phyloP scores from a whole-genome alignment of 1,140 invertebrate species.

The Ridgeia piscesae region DNA sequence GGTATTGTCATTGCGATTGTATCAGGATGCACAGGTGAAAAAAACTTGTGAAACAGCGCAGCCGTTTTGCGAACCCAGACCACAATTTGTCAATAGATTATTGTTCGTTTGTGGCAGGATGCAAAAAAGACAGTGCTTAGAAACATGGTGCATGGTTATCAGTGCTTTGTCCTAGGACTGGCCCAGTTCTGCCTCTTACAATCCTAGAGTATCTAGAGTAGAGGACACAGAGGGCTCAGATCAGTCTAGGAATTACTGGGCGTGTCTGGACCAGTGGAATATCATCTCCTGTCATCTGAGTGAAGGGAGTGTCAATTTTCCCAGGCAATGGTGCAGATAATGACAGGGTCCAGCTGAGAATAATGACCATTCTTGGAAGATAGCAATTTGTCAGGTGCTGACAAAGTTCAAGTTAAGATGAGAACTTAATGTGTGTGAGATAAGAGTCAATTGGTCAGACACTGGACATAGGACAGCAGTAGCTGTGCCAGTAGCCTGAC shows the following conservation, averaged over 20 bases:
- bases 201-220: neutral
- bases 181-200: neutral
- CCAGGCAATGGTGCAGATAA: neutral
- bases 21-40: neutral
- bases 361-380: neutral
- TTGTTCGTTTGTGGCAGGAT: neutral
- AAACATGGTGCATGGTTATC: neutral
- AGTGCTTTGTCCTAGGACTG: neutral
- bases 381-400: neutral
- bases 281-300: neutral
- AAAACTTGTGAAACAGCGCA: neutral
- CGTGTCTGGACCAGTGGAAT: neutral
- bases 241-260: neutral
- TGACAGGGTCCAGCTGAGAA: neutral
- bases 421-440: neutral
- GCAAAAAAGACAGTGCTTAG: neutral
- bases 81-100: neutral
- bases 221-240: neutral
- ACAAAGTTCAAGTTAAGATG: neutral
- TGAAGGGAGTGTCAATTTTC: neutral
- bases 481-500: too few relatives aligned
- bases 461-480: neutral
- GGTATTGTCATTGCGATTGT: neutral
- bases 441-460: neutral
- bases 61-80: neutral